phyloP scores from a whole-genome alignment of 2,113 vertebrate genomes.

The Oreochromis tanganicae region DNA sequence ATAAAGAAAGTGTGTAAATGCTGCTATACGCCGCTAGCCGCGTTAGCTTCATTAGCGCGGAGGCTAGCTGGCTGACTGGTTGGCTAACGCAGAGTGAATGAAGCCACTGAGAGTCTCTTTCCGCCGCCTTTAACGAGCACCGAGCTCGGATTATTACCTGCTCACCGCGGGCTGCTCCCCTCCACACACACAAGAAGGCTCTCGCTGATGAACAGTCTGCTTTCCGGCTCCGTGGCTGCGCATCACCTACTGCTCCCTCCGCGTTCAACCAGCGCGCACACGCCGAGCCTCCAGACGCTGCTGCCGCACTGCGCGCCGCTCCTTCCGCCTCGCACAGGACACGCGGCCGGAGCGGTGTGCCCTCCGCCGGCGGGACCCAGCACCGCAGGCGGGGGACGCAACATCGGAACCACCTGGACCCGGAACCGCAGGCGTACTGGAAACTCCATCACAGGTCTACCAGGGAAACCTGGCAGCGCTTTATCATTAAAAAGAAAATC shows the following conservation, averaged over 20 bases:
- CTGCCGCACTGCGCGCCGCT: conserved; percentile 32
- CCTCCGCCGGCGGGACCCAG: conserved; percentile 21
- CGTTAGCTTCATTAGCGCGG: conserved; percentile 23
- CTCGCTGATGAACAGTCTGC: background rate
- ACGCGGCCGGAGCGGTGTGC: background rate
- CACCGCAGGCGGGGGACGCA: background rate
- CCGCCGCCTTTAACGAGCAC: background rate
- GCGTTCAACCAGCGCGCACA: background rate
- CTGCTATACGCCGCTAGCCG: background rate
- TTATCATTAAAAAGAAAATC: background rate
- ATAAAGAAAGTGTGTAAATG: background rate
- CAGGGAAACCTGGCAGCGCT: background rate
- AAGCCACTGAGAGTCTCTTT: background rate
- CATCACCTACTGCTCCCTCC: conserved; percentile 1
- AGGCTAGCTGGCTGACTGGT: background rate
- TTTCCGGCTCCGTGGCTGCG: background rate
- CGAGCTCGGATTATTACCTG: conserved; percentile 17
- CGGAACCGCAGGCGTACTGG: background rate
- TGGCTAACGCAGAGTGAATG: background rate
- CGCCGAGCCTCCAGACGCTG: background rate
- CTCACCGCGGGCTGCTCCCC: background rate
- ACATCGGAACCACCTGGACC: background rate
- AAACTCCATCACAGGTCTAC: background rate
- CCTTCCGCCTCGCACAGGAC: background rate
- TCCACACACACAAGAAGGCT: background rate